Percentiles rank a stretch among this genome's conserved stretches.
phyloP scores from a whole-genome alignment of 2,888 invertebrate genomes.

The Cosmorhoe ocellata region DNA sequence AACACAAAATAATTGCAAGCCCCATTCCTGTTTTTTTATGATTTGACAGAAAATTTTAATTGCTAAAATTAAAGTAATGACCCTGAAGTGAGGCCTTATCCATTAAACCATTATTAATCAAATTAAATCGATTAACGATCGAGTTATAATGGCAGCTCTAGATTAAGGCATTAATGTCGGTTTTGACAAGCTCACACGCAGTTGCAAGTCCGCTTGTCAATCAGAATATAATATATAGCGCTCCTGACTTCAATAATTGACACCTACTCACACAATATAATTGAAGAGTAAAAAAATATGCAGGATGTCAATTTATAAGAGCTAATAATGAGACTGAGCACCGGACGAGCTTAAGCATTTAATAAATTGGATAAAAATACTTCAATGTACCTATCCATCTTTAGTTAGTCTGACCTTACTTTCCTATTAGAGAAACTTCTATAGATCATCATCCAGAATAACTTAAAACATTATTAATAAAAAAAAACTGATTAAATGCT shows the following conservation, averaged over 20 bases:
- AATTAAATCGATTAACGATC: conserved; percentile 59
- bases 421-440: too few relatives aligned
- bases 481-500: too few relatives aligned
- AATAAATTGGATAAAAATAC: neutral
- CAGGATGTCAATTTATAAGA: conserved; percentile 5
- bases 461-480: too few relatives aligned
- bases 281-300: conserved; percentile 14
- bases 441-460: too few relatives aligned
- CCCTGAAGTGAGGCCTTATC: conserved; percentile 18
- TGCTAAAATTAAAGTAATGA: neutral
- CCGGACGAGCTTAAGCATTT: neutral
- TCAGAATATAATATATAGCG: conserved; percentile 27
- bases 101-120: conserved; percentile 61
- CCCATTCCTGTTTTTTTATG: too few relatives aligned
- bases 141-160: conserved; percentile 51
- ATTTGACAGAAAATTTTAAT: too few relatives aligned
- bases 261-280: conserved; percentile 13
- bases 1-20: too few relatives aligned
- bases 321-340: neutral
- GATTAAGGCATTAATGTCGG: conserved; percentile 52
- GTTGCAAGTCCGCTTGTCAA: conserved; percentile 27
- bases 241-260: conserved; percentile 20
- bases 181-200: conserved; percentile 40
- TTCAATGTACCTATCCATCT: too few relatives aligned
- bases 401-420: too few relatives aligned